Base-by-base conservation (phyloP, 2,888 invertebrate species). In the Drosophila greeni region DNA sequence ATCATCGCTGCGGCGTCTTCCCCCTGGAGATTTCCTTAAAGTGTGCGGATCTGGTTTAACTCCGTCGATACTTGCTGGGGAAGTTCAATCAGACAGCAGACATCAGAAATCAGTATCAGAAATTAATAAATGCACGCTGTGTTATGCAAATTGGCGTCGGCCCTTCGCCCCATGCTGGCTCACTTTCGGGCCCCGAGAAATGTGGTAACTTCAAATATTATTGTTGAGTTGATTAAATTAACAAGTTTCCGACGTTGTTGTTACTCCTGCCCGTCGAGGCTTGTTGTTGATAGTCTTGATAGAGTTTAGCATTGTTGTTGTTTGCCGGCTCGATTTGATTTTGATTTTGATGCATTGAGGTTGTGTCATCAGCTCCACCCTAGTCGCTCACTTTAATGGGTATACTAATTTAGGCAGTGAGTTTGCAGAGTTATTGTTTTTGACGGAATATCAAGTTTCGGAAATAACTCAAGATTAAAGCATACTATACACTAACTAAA, bases 201-300 rank as follows among this genome's bases (percentile, higher is more conserved):
- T 75, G 73, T 73, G 81, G 79, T 54, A 84, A 80, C 68, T 67
- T 51, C 62, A 53, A 60, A 52, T 48, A 54, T 60, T 43, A 37
- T 78, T 43, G 42, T 54, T 61, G 45, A 33, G 37, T 47, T 66
- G 62, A 65, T 68, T 73, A 65, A 83, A 84, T 84, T 80, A 82
- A 71, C 74, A 66, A 58, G 61, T 69, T 47, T 34, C 43, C 36
- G 31, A 37, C 42, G 36, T 29, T 51, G 47, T 23, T 62, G 57
- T 65, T 53, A 54, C 26, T 42, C 3, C 52, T 37, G 51, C 18
- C 29, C 9, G 37, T 40, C 24, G 16, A 16, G 14, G 62, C n/a
- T 48, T 64, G 65, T 37, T 62, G 61, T 45, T 36, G 24, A 24
- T 59, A 20, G 51, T 66, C 48, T 42, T 42, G 33, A 33, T 66